Conservation (phyloP, 2,113 vertebrate species). For the Carettochelys insculpta region DNA sequence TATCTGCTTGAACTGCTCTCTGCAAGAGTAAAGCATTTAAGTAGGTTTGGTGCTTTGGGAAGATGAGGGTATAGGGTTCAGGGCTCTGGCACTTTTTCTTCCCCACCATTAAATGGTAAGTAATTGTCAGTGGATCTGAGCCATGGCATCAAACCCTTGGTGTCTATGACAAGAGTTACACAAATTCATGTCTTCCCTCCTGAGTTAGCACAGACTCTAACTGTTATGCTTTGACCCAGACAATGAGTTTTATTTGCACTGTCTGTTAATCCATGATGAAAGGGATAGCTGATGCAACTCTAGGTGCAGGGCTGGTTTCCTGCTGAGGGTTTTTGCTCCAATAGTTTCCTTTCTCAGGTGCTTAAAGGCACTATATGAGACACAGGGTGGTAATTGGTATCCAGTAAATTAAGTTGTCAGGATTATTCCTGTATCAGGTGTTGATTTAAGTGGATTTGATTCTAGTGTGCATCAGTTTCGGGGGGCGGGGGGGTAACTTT, state of each 20-base stretch:
- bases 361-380: neutral
- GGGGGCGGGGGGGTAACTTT: no score
- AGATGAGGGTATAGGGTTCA: neutral
- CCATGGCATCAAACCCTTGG: no score
- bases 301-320: neutral
- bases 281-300: neutral
- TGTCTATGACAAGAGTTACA: neutral
- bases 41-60: neutral
- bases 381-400: rapidly evolving
- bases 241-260: neutral
- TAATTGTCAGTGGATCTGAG: rapidly evolving
- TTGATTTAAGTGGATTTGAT: rapidly evolving
- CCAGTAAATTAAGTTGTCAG: neutral
- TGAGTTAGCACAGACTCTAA: neutral
- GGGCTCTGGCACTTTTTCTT: rapidly evolving
- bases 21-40: neutral
- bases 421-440: neutral
- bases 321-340: no score
- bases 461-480: neutral
- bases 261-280: neutral
- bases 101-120: neutral
- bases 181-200: neutral
- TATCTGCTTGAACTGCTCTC: neutral
- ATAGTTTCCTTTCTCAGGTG: neutral
- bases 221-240: neutral